phyloP scores from a whole-genome alignment of 2,797 vertebrate genomes.

The Tokudaia muenninki region DNA sequence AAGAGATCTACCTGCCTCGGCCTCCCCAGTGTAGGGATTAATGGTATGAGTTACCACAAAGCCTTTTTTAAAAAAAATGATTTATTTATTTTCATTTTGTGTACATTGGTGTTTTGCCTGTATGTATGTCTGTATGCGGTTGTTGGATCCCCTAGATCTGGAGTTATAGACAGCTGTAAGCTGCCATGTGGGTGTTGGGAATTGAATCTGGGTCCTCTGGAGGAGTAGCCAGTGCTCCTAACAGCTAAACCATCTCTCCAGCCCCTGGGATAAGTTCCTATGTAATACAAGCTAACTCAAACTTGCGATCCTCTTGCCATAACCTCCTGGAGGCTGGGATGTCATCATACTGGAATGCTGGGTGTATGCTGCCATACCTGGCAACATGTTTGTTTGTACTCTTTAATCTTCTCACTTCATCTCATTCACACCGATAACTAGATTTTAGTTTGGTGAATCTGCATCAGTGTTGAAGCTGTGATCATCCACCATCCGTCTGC shows the following conservation, averaged over 20 bases:
- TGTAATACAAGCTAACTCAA: neutral
- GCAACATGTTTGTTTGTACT: neutral
- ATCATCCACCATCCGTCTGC: neutral
- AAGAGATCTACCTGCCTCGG: neutral
- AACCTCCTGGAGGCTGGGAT: neutral
- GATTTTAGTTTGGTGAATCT: neutral
- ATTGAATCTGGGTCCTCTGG: neutral
- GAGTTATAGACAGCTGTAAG: neutral
- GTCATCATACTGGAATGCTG: no score
- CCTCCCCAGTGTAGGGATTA: neutral
- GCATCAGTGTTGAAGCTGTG: neutral
- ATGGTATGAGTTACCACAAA: neutral
- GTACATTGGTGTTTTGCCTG: neutral
- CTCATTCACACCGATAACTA: neutral
- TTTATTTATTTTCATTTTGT: neutral
- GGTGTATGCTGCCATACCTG: neutral
- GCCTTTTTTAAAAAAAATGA: neutral
- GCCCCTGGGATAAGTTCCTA: neutral
- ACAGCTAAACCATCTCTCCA: neutral
- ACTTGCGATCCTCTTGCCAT: neutral
- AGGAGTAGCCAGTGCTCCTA: neutral
- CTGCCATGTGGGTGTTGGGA: neutral
- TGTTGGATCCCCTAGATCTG: neutral
- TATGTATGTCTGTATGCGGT: neutral
- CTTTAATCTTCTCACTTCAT: neutral